Base-by-base conservation (phyloP, 2,888 invertebrate genomes). In the Gerosis bhagava region DNA sequence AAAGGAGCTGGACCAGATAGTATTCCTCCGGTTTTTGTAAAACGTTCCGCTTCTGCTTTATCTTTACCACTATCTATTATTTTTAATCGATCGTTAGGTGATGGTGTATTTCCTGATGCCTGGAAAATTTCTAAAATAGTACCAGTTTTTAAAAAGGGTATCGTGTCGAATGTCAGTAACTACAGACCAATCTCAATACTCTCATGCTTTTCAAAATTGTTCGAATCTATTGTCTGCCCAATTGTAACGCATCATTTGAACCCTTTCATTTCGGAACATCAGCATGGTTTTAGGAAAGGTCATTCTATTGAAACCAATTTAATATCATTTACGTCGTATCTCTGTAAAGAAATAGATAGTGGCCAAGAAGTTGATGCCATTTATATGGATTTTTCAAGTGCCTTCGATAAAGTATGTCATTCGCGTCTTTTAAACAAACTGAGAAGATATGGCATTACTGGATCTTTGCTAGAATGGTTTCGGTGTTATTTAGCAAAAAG, bases 1-100 rank as follows among this genome's bases (percentile, higher is more conserved):
- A 43, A 49, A 11, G 43, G 43, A 7, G 49, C 49, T 24, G 49
- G 43, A 0, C 39, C 39, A 2, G 49, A 49, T 24, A 26, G 24
- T 4, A 49, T 49, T 8, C 49, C 49, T 3, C 41, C 49, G 0
- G 13, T 49, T 7, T 49, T 43, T 26, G 16, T 43, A 1, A 49
- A 44, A 15, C 34, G 29, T 1, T 40, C 39, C n/a, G 29, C 15
- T 0, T 3, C 8, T 16, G 12, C 29, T 37, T 40, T 50, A 22
- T 43, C 36, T 1, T 25, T 19, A 15, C 45, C 76, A 5, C 12
- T 41, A 5, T 24, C 22, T 4, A 22, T 50, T 1, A 47, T 55
- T 10, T 52, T 46, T 12, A 50, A 54, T 34, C 11, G 37, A 3
- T 50, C 52, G 6, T 19, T 50, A 2, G 8, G 12, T 2, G 35